Evolutionary conservation across 2,888 invertebrate species (phyloP).

Genomic region (Eulithis prunata): DNA sequence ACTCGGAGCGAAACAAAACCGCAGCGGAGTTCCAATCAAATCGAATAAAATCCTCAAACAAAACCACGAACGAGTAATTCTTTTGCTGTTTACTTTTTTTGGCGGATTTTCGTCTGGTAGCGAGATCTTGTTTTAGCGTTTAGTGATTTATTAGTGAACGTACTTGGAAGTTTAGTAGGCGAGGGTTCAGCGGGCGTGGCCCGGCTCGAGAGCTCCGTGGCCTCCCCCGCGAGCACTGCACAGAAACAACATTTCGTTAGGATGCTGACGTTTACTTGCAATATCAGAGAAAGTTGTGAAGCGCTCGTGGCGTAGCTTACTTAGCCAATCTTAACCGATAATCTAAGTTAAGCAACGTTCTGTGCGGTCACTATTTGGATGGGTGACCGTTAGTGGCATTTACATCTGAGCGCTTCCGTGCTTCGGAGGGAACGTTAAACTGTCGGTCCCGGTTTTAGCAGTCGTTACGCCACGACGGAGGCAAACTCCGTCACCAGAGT

Average conservation of each 20-base stretch:
- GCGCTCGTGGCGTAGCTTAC: too few species aligned
- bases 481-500: too few species aligned
- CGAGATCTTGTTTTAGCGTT: constrained; percentile 74
- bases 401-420: too few species aligned
- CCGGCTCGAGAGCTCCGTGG: constrained; percentile 78
- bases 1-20: constrained; percentile 33
- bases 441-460: too few species aligned
- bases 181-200: constrained; percentile 81
- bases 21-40: constrained; percentile 33
- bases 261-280: constrained; percentile 18
- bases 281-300: not conserved
- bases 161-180: constrained; percentile 86
- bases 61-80: constrained; percentile 26
- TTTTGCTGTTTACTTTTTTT: constrained; percentile 19
- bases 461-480: too few species aligned
- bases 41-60: constrained; percentile 38
- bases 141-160: constrained; percentile 62
- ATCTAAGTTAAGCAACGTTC: too few species aligned
- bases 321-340: too few species aligned
- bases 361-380: too few species aligned
- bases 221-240: constrained; percentile 79
- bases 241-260: constrained; percentile 75
- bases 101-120: constrained; percentile 2
- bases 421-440: too few species aligned
- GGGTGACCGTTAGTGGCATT: too few species aligned